These are phyloP conservation scores for Chelonia mydas DNA, from an alignment of 2,797 vertebrate genomes.

Conservation along the genomic window DNA sequence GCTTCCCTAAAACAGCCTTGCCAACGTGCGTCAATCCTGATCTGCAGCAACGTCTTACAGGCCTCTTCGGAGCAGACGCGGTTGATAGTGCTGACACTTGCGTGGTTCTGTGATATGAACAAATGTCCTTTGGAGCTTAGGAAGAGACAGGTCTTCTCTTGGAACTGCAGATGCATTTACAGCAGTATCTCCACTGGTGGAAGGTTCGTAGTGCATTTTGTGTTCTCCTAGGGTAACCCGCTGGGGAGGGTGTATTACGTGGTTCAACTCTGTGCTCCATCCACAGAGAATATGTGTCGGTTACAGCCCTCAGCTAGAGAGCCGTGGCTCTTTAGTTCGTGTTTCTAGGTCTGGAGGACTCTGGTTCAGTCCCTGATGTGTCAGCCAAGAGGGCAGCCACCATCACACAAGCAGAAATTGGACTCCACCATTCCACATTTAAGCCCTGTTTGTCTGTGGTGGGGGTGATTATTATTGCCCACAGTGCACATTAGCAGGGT, in stretches of 20 bases:
- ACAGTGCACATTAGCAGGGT: not conserved
- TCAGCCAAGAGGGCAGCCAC: accelerated
- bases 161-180: not conserved
- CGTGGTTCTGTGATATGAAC: accelerated
- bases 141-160: not conserved
- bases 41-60: not conserved
- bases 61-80: not conserved
- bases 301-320: not conserved
- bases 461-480: not conserved
- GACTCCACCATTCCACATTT: not conserved
- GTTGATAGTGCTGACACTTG: not conserved
- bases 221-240: not conserved
- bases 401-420: not conserved
- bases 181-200: not conserved
- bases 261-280: not conserved
- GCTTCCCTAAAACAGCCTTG: not conserved
- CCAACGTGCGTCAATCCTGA: not conserved
- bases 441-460: accelerated
- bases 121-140: not conserved
- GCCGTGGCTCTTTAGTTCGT: not conserved
- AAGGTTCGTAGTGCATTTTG: accelerated
- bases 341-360: not conserved
- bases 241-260: not conserved
- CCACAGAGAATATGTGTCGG: not conserved
- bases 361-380: not conserved